phyloP scores from a whole-genome alignment of 2,113 vertebrate genomes.

The Cebidichthys violaceus region DNA sequence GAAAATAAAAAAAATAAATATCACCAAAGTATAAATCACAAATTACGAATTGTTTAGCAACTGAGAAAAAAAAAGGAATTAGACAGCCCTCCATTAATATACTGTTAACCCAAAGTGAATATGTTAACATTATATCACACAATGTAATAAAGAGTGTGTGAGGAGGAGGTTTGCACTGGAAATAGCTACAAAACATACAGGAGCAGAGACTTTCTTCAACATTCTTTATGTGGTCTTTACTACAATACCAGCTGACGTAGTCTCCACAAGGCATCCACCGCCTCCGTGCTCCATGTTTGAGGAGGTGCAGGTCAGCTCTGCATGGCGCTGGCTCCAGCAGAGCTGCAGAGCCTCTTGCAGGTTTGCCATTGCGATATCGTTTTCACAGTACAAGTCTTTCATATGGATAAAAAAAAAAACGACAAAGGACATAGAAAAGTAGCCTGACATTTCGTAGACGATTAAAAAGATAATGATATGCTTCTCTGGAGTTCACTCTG shows the following conservation, averaged over 20 bases:
- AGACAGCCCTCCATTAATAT: background rate
- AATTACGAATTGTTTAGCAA: background rate
- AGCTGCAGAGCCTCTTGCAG: conserved; percentile 1
- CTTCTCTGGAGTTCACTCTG: background rate
- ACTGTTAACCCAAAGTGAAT: background rate
- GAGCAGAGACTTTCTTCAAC: background rate
- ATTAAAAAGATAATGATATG: background rate
- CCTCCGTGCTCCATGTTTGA: background rate
- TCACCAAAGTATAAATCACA: background rate
- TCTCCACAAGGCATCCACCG: background rate
- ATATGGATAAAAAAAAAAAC: background rate
- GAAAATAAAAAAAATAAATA: background rate
- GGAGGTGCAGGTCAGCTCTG: background rate
- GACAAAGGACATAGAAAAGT: background rate
- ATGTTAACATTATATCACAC: background rate
- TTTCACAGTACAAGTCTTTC: background rate
- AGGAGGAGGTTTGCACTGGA: background rate
- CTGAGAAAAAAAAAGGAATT: too few relatives aligned
- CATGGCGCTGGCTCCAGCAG: background rate
- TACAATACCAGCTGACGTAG: background rate
- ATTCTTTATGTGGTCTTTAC: background rate
- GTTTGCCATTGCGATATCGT: background rate
- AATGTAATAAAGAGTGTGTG: background rate
- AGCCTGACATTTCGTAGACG: background rate
- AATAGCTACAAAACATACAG: background rate